A percentile compares a stretch with the other conserved stretches of the same genome.
phyloP scores from a whole-genome alignment of 2,797 vertebrate species.

The Oreochromis grahami region DNA sequence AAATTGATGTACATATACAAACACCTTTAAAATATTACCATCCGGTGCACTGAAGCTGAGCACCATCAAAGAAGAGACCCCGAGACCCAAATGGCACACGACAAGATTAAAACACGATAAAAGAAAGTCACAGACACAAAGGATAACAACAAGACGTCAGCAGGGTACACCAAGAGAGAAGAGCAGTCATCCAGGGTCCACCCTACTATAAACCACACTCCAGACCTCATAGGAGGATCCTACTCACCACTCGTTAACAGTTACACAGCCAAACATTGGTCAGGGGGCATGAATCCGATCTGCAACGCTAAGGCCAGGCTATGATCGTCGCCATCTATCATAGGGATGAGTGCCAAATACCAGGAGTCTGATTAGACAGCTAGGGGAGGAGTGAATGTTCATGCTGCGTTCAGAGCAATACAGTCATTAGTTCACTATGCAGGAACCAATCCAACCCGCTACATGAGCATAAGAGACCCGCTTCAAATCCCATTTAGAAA shows the following conservation, averaged over 20 bases:
- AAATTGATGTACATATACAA: accelerated
- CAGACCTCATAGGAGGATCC: neutral
- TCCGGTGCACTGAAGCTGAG: accelerated
- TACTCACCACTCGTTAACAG: neutral
- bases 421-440: accelerated
- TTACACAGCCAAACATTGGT: neutral
- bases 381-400: accelerated
- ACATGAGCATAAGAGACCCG: accelerated
- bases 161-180: neutral
- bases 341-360: neutral
- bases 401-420: neutral
- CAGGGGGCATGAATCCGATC: neutral
- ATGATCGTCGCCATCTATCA: neutral
- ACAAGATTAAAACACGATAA: neutral
- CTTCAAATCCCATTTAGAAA: neutral
- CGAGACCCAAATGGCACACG: accelerated
- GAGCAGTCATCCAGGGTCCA: neutral
- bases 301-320: neutral
- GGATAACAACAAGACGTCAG: accelerated
- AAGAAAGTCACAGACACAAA: neutral
- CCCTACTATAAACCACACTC: neutral
- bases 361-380: neutral
- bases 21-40: neutral
- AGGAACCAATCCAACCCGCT: neutral
- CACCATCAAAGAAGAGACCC: neutral